A percentile compares a stretch with the other conserved stretches of the same genome.
Conservation (phyloP, 2,888 invertebrate genomes). For the Megamerina dolium region DNA sequence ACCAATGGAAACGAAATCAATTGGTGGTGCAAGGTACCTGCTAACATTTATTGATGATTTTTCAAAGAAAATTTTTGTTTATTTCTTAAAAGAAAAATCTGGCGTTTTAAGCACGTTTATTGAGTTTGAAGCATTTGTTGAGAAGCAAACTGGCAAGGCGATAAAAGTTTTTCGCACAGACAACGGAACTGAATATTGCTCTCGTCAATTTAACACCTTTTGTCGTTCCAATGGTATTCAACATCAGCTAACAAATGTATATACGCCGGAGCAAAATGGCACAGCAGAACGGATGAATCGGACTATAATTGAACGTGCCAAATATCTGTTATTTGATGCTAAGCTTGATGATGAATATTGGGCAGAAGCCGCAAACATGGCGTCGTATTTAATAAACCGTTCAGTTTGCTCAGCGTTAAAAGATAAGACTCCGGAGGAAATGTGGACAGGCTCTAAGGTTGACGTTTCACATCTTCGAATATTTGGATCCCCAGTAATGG, state of each 20-base stretch:
- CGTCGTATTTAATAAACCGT: slow-evolving; percentile 18
- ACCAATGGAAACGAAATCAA: slow-evolving; percentile 35
- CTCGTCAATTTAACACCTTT: neutral
- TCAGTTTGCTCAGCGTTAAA: slow-evolving; percentile 8
- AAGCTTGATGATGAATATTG: slow-evolving; percentile 10
- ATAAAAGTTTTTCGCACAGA: slow-evolving; percentile 10
- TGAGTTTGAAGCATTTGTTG: slow-evolving; percentile 15
- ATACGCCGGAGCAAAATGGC: slow-evolving; percentile 7
- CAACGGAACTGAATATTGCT: slow-evolving; percentile 9
- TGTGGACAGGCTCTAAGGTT: slow-evolving; percentile 36
- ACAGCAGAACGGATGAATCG: slow-evolving; percentile 2
- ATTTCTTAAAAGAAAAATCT: slow-evolving; percentile 16
- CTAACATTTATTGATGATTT: no score
- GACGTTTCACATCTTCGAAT: slow-evolving; percentile 33
- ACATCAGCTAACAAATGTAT: slow-evolving; percentile 2
- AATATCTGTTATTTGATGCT: slow-evolving; percentile 19
- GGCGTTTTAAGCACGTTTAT: slow-evolving; percentile 11
- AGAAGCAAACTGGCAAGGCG: slow-evolving; percentile 15
- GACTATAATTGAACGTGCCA: slow-evolving; percentile 10
- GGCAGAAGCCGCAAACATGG: slow-evolving; percentile 23
- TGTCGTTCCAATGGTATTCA: neutral
- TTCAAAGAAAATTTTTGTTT: slow-evolving; percentile 12
- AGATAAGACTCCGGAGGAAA: slow-evolving; percentile 36
- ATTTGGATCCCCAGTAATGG: slow-evolving; percentile 38
- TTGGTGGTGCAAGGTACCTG: slow-evolving; percentile 37